These are phyloP conservation scores for Elgonia sp. DNA, from an alignment of 2,888 invertebrate genomes.

Conservation along the genomic window DNA sequence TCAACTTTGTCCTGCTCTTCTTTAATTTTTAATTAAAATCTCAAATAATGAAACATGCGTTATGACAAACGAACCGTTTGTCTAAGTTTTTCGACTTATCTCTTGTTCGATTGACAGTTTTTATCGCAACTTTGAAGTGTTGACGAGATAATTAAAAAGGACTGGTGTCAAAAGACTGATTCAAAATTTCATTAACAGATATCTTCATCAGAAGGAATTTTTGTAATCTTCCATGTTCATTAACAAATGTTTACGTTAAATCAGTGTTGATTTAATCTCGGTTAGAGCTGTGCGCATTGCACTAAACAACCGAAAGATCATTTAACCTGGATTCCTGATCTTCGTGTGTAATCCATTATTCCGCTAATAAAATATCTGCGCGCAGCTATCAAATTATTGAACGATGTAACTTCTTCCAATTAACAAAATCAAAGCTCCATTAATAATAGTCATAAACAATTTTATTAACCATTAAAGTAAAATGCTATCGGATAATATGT, in stretches of 20 bases:
- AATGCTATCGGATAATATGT: conserved; percentile 6
- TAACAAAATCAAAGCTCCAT: conserved; percentile 43
- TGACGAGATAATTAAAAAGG: too few relatives aligned
- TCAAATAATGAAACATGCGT: too few relatives aligned
- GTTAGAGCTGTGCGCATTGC: not conserved
- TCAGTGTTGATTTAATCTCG: conserved; percentile 30
- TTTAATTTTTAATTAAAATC: too few relatives aligned
- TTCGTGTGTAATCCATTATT: conserved; percentile 34
- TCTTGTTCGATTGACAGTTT: too few relatives aligned
- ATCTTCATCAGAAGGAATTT: not conserved
- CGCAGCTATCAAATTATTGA: conserved; percentile 40
- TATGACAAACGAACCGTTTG: too few relatives aligned
- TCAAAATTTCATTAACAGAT: too few relatives aligned
- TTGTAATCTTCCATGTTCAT: not conserved
- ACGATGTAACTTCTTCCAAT: conserved; percentile 22
- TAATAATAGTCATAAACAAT: conserved; percentile 28
- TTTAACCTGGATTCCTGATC: conserved; percentile 22
- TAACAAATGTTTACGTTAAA: conserved; percentile 39
- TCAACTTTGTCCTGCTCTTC: too few relatives aligned
- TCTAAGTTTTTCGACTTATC: too few relatives aligned
- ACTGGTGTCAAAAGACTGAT: too few relatives aligned
- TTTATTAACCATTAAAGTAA: conserved; percentile 47
- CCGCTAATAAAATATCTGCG: conserved; percentile 27
- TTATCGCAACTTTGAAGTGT: too few relatives aligned
- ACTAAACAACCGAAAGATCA: conserved; percentile 27